A percentile compares a stretch with the other conserved stretches of the same genome.
These are phyloP conservation scores for Mus caroli DNA, from an alignment of 2,797 vertebrate species.

Conservation along the genomic window DNA sequence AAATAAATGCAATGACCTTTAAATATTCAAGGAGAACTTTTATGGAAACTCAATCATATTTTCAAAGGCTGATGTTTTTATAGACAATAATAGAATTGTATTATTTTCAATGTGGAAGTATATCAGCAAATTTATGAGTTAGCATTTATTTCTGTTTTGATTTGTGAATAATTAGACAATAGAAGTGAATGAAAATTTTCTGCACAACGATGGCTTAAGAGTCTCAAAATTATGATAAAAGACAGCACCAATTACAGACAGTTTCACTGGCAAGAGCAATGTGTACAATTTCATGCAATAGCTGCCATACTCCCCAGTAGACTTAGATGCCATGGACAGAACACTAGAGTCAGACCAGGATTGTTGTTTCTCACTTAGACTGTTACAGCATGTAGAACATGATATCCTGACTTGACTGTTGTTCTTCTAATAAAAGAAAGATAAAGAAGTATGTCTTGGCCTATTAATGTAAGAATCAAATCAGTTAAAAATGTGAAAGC, in stretches of 20 bases:
- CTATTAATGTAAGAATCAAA: neutral
- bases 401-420: rapidly evolving
- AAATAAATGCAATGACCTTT: slow-evolving; percentile 62
- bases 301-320: rapidly evolving
- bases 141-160: neutral
- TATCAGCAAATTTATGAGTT: neutral
- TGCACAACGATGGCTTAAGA: neutral
- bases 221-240: neutral
- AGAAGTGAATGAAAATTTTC: neutral
- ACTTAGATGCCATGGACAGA: rapidly evolving
- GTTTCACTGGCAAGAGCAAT: neutral
- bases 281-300: rapidly evolving
- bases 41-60: neutral
- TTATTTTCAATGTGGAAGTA: neutral
- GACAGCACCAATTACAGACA: neutral
- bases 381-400: neutral
- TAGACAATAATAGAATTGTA: neutral
- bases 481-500: neutral
- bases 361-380: neutral
- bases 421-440: neutral
- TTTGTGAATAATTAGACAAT: neutral
- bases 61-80: neutral
- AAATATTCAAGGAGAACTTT: slow-evolving; percentile 67
- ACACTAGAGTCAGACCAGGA: neutral
- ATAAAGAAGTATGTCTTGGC: neutral